phyloP scores from a whole-genome alignment of 2,888 invertebrate genomes.

The Drosophila stalkeri region DNA sequence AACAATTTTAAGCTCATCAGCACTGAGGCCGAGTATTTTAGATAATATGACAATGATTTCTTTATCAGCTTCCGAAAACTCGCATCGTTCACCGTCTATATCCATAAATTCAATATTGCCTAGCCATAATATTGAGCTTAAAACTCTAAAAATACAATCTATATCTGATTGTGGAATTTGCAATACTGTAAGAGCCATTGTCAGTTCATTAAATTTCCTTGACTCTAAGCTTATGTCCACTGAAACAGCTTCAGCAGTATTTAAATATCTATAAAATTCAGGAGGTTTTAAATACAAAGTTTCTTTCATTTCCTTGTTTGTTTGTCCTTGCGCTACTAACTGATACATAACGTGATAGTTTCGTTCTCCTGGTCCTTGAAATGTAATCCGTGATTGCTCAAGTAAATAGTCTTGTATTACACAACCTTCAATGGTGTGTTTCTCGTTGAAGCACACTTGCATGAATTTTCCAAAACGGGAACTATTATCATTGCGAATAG shows the following conservation, averaged over 20 bases:
- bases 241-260: slow-evolving; percentile 91
- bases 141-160: slow-evolving; percentile 94
- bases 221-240: slow-evolving; percentile 89
- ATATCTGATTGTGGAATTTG: slow-evolving; percentile 94
- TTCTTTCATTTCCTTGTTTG: slow-evolving; percentile 90
- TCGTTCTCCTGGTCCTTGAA: slow-evolving; percentile 93
- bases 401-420: slow-evolving; percentile 95
- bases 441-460: slow-evolving; percentile 95
- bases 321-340: slow-evolving; percentile 93
- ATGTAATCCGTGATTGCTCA: slow-evolving; percentile 95
- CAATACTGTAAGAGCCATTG: slow-evolving; percentile 94
- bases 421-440: slow-evolving; percentile 95
- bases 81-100: slow-evolving; percentile 94
- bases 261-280: slow-evolving; percentile 92
- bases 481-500: slow-evolving; percentile 96
- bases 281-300: slow-evolving; percentile 91
- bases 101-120: slow-evolving; percentile 94
- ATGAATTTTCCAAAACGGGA: slow-evolving; percentile 98
- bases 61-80: slow-evolving; percentile 89
- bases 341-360: slow-evolving; percentile 98
- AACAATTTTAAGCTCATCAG: slow-evolving; percentile 91
- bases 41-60: slow-evolving; percentile 91
- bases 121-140: slow-evolving; percentile 95
- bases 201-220: slow-evolving; percentile 92
- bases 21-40: slow-evolving; percentile 90